Conservation (phyloP, 2,797 vertebrate species). For the Macroramphosus scolopax region DNA sequence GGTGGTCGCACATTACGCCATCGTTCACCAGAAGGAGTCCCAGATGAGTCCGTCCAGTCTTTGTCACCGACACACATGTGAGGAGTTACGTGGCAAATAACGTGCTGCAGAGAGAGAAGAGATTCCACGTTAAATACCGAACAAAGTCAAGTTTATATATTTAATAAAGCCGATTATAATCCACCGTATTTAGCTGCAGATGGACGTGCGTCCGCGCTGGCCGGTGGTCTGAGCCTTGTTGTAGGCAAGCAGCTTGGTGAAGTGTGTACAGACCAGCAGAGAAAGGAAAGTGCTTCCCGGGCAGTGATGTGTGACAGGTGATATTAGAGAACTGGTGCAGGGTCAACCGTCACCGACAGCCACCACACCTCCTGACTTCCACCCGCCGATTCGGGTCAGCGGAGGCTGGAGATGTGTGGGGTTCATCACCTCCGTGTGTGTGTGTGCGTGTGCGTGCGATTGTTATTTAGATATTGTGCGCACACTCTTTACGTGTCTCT, state of each 20-base stretch:
- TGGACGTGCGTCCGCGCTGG: too few species aligned
- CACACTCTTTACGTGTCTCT: slow-evolving; percentile 21
- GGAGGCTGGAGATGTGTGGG: slow-evolving; percentile 54
- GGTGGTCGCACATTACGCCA: too few species aligned
- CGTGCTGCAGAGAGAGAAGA: too few species aligned
- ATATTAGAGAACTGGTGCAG: slow-evolving; percentile 69
- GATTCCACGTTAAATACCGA: too few species aligned
- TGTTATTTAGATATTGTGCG: slow-evolving; percentile 26
- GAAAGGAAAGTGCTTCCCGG: slow-evolving; percentile 69
- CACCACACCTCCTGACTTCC: slow-evolving; percentile 74
- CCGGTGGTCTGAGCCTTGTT: slow-evolving; percentile 48
- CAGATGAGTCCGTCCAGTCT: too few species aligned
- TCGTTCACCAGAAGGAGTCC: too few species aligned
- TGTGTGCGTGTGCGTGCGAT: slow-evolving; percentile 2
- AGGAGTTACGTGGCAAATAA: slow-evolving; percentile 28
- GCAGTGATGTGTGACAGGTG: slow-evolving; percentile 76
- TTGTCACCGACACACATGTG: slow-evolving; percentile 1
- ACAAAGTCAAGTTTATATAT: too few species aligned
- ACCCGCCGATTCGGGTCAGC: slow-evolving; percentile 68
- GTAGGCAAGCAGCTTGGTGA: slow-evolving; percentile 65
- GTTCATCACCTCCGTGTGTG: not conserved
- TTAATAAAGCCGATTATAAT: too few species aligned
- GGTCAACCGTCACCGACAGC: slow-evolving; percentile 75
- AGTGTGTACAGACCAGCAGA: slow-evolving; percentile 54
- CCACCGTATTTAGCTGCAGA: too few species aligned